A percentile compares a stretch with the other conserved stretches of the same genome.
phyloP scores from a whole-genome alignment of 2,888 invertebrate genomes.

The Carterocephalus palaemon region DNA sequence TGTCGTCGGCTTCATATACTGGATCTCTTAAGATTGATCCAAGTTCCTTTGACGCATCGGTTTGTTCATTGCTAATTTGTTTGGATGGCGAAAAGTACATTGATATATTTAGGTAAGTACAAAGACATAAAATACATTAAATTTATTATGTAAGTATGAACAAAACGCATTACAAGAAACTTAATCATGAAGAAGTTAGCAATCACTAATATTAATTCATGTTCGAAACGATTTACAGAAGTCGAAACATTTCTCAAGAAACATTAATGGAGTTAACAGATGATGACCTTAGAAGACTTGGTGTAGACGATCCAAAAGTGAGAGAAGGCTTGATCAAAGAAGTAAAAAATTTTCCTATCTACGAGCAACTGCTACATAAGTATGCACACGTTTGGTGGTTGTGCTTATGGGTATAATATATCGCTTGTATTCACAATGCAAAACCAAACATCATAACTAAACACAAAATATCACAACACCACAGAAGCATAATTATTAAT shows the following conservation, averaged over 20 bases:
- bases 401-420: too few relatives aligned
- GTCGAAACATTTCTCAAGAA: conserved; percentile 40
- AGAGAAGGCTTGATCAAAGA: conserved; percentile 55
- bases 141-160: too few relatives aligned
- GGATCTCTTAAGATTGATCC: conserved; percentile 48
- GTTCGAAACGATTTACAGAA: conserved; percentile 9
- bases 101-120: conserved; percentile 60
- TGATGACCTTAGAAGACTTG: conserved; percentile 63
- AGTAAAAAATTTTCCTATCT: conserved; percentile 63
- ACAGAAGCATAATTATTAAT: too few relatives aligned
- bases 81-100: conserved; percentile 66
- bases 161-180: too few relatives aligned
- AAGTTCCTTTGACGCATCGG: conserved; percentile 60
- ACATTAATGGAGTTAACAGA: conserved; percentile 63
- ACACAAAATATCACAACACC: too few relatives aligned
- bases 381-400: too few relatives aligned
- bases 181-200: background rate
- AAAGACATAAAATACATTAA: too few relatives aligned
- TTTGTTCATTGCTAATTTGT: conserved; percentile 58
- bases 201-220: conserved; percentile 3
- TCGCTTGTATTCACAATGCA: too few relatives aligned
- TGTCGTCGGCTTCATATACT: background rate
- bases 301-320: conserved; percentile 55
- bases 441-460: too few relatives aligned
- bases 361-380: conserved; percentile 43